Conservation (phyloP, 2,113 vertebrate species). For the Catharus fuscescens region DNA sequence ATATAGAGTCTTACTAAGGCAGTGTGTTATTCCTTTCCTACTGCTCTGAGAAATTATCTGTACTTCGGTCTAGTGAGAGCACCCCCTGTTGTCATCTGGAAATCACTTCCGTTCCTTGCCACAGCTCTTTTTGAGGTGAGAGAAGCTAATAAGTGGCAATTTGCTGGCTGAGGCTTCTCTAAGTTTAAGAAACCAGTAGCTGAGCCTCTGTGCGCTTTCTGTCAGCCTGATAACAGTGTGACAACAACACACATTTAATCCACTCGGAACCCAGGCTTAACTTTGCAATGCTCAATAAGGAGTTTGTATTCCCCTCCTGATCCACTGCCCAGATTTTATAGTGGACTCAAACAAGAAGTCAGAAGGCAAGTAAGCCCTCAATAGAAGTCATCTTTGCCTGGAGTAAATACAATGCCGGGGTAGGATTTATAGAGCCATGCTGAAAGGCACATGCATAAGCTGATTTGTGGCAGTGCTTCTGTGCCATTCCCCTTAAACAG, state of each 20-base stretch:
- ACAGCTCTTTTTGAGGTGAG: constrained; percentile 82
- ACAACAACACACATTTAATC: constrained; percentile 70
- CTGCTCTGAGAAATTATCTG: constrained; percentile 78
- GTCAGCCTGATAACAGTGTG: constrained; percentile 67
- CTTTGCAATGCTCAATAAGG: constrained; percentile 42
- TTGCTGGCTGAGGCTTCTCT: constrained; percentile 71
- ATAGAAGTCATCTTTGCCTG: constrained; percentile 1
- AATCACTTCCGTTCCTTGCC: constrained; percentile 80
- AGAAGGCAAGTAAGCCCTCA: constrained; percentile 11
- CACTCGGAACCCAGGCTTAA: constrained; percentile 55
- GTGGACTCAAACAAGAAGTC: constrained; percentile 4
- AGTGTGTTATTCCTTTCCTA: constrained; percentile 80
- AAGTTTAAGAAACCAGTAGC: constrained; percentile 69
- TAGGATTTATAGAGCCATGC: constrained; percentile 17
- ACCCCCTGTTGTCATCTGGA: constrained; percentile 83
- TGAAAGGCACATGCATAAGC: constrained; percentile 7
- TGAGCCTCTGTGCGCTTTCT: constrained; percentile 65
- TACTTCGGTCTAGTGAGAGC: constrained; percentile 82
- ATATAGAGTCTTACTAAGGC: constrained; percentile 74
- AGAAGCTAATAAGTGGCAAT: constrained; percentile 83
- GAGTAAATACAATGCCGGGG: constrained; percentile 1
- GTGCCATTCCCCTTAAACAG: background rate
- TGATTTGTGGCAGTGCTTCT: constrained; percentile 9
- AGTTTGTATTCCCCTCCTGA: constrained; percentile 19
- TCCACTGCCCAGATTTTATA: constrained; percentile 28